phyloP scores from a whole-genome alignment of 2,113 vertebrate species.

The Apaloderma vittatum region DNA sequence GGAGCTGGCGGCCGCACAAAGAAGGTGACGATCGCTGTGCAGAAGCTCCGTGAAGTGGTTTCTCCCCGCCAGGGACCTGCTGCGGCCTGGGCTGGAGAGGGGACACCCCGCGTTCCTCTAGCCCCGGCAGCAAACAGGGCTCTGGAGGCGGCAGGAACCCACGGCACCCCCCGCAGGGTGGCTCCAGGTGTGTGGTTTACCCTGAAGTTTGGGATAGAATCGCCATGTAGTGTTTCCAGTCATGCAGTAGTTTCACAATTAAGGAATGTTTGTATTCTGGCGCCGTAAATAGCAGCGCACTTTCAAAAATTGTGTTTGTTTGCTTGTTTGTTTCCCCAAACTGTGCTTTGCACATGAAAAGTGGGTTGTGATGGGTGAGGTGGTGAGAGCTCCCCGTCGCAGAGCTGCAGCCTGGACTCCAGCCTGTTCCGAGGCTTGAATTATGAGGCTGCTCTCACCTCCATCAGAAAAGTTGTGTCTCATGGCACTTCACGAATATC shows the following conservation, averaged over 20 bases:
- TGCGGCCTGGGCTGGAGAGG: neutral
- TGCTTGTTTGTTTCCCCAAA: neutral
- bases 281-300: accelerated
- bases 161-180: neutral
- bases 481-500: neutral
- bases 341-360: accelerated
- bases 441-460: neutral
- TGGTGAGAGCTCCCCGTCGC: accelerated
- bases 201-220: accelerated
- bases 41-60: slow-evolving; percentile 60
- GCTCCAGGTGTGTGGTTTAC: slow-evolving; percentile 48
- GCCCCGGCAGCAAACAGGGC: slow-evolving; percentile 21
- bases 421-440: neutral
- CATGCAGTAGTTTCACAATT: accelerated
- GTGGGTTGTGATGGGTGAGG: accelerated
- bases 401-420: neutral
- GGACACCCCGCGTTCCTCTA: neutral
- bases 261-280: accelerated
- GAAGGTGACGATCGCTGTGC: slow-evolving; percentile 47
- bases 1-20: neutral
- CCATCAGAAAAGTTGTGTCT: neutral
- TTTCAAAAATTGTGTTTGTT: too few relatives aligned
- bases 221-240: accelerated
- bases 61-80: neutral
- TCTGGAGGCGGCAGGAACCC: neutral